Conservation (phyloP, 1,140 invertebrate genomes). For the Hyposmocoma kahamanoa region DNA sequence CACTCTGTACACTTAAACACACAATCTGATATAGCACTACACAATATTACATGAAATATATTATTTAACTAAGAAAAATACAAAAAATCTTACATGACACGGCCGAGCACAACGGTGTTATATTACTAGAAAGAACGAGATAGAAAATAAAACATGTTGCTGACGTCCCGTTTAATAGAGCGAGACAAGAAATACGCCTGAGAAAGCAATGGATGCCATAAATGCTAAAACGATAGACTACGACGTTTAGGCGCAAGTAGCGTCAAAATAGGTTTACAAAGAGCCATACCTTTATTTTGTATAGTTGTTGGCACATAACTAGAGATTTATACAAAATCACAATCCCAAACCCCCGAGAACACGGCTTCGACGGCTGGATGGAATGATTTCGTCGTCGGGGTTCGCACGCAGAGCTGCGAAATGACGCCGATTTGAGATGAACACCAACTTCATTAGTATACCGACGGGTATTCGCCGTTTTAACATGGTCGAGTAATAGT, state of each 20-base stretch:
- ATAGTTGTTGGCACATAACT: constrained; percentile 65
- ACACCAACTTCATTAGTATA: constrained; percentile 26
- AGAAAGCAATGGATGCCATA: constrained; percentile 73
- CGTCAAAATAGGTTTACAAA: constrained; percentile 25
- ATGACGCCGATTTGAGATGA: constrained; percentile 38
- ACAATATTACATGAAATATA: constrained; percentile 40
- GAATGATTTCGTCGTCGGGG: constrained; percentile 73
- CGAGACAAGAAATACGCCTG: constrained; percentile 60
- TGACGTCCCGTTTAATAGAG: constrained; percentile 53
- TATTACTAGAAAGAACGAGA: constrained; percentile 70
- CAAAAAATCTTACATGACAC: constrained; percentile 72
- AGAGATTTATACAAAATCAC: constrained; percentile 66
- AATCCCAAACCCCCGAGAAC: constrained; percentile 69
- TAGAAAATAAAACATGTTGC: constrained; percentile 49
- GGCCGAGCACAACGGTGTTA: constrained; percentile 72
- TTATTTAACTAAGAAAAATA: constrained; percentile 59
- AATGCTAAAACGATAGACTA: constrained; percentile 57
- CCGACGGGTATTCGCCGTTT: constrained; percentile 26
- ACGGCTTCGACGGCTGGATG: constrained; percentile 71
- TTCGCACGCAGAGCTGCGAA: constrained; percentile 64
- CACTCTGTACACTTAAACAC: constrained; percentile 27
- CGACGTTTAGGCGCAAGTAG: constrained; percentile 34
- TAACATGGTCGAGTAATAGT: constrained; percentile 49
- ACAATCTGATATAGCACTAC: constrained; percentile 18
- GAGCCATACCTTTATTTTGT: constrained; percentile 61